phyloP scores from a whole-genome alignment of 2,797 vertebrate species.

The Eurystomus glaucurus region DNA sequence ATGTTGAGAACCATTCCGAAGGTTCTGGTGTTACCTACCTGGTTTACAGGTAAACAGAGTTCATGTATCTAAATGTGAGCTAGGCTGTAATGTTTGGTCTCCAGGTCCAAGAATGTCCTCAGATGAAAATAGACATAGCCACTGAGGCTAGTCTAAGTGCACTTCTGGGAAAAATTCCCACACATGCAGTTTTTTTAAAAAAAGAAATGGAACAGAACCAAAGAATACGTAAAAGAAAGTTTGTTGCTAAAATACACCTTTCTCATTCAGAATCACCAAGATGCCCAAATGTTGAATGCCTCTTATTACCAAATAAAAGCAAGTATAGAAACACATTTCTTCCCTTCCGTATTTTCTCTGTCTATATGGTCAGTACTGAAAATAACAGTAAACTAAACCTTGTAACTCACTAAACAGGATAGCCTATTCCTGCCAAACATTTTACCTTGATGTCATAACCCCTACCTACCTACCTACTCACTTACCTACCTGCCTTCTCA shows the following conservation, averaged over 20 bases:
- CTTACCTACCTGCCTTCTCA: not conserved
- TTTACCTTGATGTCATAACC: not conserved
- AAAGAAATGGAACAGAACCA: not conserved
- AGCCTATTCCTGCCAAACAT: not conserved
- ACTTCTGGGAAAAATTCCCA: not conserved
- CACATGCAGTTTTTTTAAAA: not conserved
- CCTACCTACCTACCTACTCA: too few species aligned
- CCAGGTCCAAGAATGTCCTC: not conserved
- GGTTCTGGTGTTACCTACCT: not conserved
- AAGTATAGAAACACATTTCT: not conserved
- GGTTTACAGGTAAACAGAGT: not conserved
- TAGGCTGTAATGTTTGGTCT: not conserved
- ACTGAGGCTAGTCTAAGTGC: not conserved
- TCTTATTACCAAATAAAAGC: not conserved
- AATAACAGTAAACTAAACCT: not conserved
- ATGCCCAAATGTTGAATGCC: rapidly evolving
- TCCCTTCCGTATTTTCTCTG: not conserved
- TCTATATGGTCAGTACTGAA: not conserved
- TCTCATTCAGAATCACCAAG: not conserved
- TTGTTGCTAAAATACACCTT: not conserved
- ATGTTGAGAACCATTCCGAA: not conserved
- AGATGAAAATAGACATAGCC: not conserved
- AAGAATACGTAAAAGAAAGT: not conserved
- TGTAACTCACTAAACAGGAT: not conserved
- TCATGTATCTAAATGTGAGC: not conserved